Evolutionary conservation across 2,797 vertebrate genomes (phyloP).

Genomic region (Falco novaeseelandiae): DNA sequence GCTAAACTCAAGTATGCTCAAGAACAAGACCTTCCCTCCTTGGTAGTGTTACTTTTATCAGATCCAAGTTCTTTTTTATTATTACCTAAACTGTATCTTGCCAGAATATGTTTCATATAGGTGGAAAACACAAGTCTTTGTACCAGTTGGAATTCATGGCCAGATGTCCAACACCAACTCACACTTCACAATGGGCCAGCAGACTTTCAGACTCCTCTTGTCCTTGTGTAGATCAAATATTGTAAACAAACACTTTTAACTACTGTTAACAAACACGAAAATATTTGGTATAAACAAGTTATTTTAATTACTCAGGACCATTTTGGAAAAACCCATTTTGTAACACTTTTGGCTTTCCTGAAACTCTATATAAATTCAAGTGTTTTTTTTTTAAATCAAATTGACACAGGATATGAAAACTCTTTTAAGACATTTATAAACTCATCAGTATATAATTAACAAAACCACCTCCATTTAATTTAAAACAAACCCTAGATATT

Average conservation of each 20-base stretch:
- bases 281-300: not conserved
- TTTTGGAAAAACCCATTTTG: not conserved
- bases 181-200: not conserved
- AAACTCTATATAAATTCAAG: not conserved
- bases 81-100: not conserved
- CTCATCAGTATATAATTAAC: not conserved
- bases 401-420: not conserved
- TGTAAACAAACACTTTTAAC: not conserved
- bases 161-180: accelerated
- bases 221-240: not conserved
- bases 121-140: not conserved
- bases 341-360: not conserved
- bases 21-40: not conserved
- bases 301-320: not conserved
- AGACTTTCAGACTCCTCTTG: not conserved
- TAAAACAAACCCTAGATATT: not conserved
- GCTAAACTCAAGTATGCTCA: not conserved
- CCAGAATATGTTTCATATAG: not conserved
- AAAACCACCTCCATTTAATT: not conserved
- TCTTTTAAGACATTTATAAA: not conserved
- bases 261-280: not conserved
- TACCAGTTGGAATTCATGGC: not conserved
- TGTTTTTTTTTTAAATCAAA: not conserved
- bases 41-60: not conserved
- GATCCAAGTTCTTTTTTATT: not conserved